Evolutionary conservation across 2,888 invertebrate species (phyloP).

Genomic region (Dasysyrphus albostriatus): DNA sequence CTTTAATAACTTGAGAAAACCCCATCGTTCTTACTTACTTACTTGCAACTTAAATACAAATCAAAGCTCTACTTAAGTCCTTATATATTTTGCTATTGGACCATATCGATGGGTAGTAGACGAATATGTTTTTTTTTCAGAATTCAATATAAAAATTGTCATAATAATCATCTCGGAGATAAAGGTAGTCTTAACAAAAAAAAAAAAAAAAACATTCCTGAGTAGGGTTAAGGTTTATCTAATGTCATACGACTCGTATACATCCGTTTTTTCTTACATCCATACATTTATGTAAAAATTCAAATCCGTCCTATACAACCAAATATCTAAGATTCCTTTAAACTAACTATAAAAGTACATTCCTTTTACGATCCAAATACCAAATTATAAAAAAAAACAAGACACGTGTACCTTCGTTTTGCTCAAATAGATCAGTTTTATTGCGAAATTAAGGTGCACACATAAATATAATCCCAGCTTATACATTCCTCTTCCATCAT

Average conservation of each 20-base stretch:
- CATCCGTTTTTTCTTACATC: not conserved
- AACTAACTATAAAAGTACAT: not conserved
- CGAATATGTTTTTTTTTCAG: too few relatives aligned
- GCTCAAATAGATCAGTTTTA: constrained; percentile 43
- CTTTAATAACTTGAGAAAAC: too few relatives aligned
- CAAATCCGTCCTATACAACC: not conserved
- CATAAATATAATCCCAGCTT: constrained; percentile 52
- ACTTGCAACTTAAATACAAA: too few relatives aligned
- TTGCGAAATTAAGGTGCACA: constrained; percentile 37
- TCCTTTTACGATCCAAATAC: not conserved
- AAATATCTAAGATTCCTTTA: not conserved
- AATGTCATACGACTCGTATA: not conserved
- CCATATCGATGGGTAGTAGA: too few relatives aligned
- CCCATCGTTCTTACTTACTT: too few relatives aligned
- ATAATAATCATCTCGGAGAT: too few relatives aligned
- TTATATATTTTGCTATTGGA: too few relatives aligned
- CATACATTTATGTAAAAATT: not conserved
- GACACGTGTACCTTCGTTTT: constrained; percentile 45
- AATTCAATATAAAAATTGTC: too few relatives aligned
- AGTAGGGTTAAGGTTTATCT: not conserved
- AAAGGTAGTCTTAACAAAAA: too few relatives aligned
- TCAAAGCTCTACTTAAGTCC: too few relatives aligned
- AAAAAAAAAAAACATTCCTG: too few relatives aligned
- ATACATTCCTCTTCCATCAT: constrained; percentile 31
- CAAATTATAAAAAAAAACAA: not conserved